These are phyloP conservation scores for Deilephila porcellus DNA, from an alignment of 2,888 invertebrate genomes.

Conservation along the genomic window DNA sequence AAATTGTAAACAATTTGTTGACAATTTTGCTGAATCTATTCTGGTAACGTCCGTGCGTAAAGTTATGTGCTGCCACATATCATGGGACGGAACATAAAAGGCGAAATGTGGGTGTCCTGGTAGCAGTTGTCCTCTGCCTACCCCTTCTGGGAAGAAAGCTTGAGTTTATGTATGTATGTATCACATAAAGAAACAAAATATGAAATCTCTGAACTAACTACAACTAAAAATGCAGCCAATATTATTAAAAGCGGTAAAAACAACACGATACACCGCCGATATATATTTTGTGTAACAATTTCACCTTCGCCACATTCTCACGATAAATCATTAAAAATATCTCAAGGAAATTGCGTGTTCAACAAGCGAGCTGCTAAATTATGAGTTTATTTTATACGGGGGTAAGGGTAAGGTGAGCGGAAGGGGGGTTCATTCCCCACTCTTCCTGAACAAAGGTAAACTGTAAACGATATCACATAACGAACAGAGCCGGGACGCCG, in stretches of 20 bases:
- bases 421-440: not conserved
- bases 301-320: slow-evolving; percentile 8
- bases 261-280: not conserved
- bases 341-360: slow-evolving; percentile 26
- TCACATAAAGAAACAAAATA: too few relatives aligned
- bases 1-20: too few relatives aligned
- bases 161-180: too few relatives aligned
- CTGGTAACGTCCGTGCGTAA: too few relatives aligned
- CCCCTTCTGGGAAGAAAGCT: too few relatives aligned
- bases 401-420: not conserved
- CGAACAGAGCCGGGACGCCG: not conserved
- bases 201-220: too few relatives aligned
- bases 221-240: too few relatives aligned
- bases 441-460: slow-evolving; percentile 15
- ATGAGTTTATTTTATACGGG: slow-evolving; percentile 27
- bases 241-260: not conserved
- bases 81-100: too few relatives aligned
- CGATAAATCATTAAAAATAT: slow-evolving; percentile 23
- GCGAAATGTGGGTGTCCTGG: too few relatives aligned
- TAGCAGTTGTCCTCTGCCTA: too few relatives aligned
- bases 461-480: slow-evolving; percentile 15
- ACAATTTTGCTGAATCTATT: too few relatives aligned
- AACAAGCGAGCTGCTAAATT: slow-evolving; percentile 25
- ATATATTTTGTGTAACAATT: slow-evolving; percentile 13
- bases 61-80: too few relatives aligned